Evolutionary conservation across 37 sponge, comb jelly and placozoan genomes (phyloP).

Genomic region (Crambe crambe): DNA sequence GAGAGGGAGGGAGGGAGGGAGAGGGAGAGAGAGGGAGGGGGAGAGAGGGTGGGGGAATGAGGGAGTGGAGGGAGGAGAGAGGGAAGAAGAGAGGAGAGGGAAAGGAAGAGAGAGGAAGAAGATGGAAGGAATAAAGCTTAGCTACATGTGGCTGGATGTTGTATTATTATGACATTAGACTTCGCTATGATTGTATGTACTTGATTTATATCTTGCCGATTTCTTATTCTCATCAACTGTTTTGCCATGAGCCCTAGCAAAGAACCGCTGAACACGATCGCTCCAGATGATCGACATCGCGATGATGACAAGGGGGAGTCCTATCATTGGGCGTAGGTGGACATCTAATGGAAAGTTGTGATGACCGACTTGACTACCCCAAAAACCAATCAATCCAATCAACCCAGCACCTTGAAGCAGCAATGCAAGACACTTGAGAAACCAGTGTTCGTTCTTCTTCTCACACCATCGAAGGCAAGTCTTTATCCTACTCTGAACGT

Average conservation of each 20-base stretch:
- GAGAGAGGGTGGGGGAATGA: too few species aligned
- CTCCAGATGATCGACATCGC: slow-evolving; percentile 45
- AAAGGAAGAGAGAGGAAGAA: too few species aligned
- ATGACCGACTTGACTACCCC: neutral
- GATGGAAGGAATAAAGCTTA: too few species aligned
- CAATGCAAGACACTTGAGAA: slow-evolving; percentile 21
- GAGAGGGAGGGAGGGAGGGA: neutral
- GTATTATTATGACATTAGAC: too few species aligned
- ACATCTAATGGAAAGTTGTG: neutral
- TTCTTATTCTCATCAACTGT: neutral
- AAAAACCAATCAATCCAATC: neutral
- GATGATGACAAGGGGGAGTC: slow-evolving; percentile 12
- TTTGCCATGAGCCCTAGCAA: neutral
- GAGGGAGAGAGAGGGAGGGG: neutral
- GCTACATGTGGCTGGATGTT: too few species aligned
- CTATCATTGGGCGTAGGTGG: slow-evolving; percentile 5
- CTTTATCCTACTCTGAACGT: neutral
- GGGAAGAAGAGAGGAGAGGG: too few species aligned
- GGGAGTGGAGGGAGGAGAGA: too few species aligned
- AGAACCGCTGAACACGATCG: slow-evolving; percentile 12
- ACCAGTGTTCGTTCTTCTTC: slow-evolving; percentile 10
- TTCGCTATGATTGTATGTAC: too few species aligned
- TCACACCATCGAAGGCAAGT: neutral
- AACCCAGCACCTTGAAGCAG: slow-evolving; percentile 35
- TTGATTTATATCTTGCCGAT: slow-evolving; percentile 52